A percentile compares a stretch with the other conserved stretches of the same genome.
Conservation (phyloP, 2,797 vertebrate species). For the Chaenodraco wilsoni region DNA sequence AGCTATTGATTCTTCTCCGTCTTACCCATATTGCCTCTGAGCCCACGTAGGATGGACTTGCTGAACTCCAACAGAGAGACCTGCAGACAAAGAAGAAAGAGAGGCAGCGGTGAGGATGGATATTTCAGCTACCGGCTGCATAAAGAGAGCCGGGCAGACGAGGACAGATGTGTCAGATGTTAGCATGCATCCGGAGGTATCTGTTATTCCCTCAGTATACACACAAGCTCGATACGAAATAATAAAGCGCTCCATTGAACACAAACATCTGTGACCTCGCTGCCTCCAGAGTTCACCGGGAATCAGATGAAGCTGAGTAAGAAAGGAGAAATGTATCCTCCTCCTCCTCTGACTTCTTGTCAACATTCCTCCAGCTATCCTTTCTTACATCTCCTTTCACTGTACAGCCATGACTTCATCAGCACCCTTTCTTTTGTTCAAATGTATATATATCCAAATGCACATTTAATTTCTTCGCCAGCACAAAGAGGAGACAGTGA, state of each 20-base stretch:
- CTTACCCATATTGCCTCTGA: constrained; percentile 96
- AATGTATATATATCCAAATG: constrained; percentile 34
- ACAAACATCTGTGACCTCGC: constrained; percentile 65
- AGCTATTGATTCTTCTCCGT: constrained; percentile 69
- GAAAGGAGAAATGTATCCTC: constrained; percentile 53
- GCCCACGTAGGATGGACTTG: constrained; percentile 93
- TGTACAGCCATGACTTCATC: constrained; percentile 35
- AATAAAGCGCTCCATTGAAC: constrained; percentile 42
- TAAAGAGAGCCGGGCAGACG: constrained; percentile 34
- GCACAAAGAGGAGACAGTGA: constrained; percentile 65
- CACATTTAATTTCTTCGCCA: constrained; percentile 42
- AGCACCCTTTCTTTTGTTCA: constrained; percentile 37
- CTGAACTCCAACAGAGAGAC: constrained; percentile 87
- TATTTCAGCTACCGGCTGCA: constrained; percentile 27
- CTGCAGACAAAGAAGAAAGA: constrained; percentile 61
- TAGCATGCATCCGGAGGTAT: constrained; percentile 40
- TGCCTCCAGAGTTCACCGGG: constrained; percentile 63
- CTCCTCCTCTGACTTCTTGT: constrained; percentile 48
- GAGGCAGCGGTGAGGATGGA: constrained; percentile 29
- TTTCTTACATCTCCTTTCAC: constrained; percentile 29
- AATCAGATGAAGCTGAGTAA: constrained; percentile 70
- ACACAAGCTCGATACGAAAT: constrained; percentile 13
- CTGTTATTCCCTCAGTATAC: constrained; percentile 36
- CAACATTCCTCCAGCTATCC: constrained; percentile 49
- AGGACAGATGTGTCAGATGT: constrained; percentile 51